Percentiles rank a stretch among this genome's conserved stretches.
Conservation (phyloP, 1,140 invertebrate genomes). For the Linepithema humile region DNA sequence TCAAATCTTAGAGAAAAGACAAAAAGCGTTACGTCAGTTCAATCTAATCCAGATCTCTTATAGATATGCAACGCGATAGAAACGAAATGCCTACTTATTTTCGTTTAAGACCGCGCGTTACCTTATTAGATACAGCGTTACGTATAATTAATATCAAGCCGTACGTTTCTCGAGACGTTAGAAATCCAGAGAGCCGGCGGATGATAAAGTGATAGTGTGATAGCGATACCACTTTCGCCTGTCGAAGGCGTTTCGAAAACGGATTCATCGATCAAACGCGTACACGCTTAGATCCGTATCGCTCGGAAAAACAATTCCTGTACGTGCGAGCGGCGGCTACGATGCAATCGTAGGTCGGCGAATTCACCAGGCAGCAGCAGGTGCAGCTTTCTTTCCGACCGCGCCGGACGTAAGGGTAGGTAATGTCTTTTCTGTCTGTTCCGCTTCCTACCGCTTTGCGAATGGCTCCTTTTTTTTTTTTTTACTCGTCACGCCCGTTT, state of each 20-base stretch:
- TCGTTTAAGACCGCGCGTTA: background rate
- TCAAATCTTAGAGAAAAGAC: background rate
- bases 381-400: slow-evolving; percentile 57
- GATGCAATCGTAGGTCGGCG: slow-evolving; percentile 71
- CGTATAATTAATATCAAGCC: background rate
- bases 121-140: background rate
- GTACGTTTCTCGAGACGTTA: slow-evolving; percentile 16
- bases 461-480: background rate
- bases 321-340: slow-evolving; percentile 16
- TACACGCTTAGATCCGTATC: slow-evolving; percentile 57
- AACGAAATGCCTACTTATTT: background rate
- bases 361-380: slow-evolving; percentile 61
- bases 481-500: slow-evolving; percentile 64
- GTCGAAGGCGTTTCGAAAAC: slow-evolving; percentile 47
- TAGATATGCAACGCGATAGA: background rate
- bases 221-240: slow-evolving; percentile 23
- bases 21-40: too few relatives aligned
- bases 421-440: slow-evolving; percentile 63
- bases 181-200: background rate
- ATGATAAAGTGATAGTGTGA: background rate
- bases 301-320: slow-evolving; percentile 58
- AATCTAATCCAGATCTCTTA: background rate
- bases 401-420: slow-evolving; percentile 69
- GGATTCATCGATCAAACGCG: slow-evolving; percentile 14
- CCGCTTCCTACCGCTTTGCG: slow-evolving; percentile 31